Evolutionary conservation across 2,797 vertebrate species (phyloP).

Genomic region (Borostomias antarcticus): DNA sequence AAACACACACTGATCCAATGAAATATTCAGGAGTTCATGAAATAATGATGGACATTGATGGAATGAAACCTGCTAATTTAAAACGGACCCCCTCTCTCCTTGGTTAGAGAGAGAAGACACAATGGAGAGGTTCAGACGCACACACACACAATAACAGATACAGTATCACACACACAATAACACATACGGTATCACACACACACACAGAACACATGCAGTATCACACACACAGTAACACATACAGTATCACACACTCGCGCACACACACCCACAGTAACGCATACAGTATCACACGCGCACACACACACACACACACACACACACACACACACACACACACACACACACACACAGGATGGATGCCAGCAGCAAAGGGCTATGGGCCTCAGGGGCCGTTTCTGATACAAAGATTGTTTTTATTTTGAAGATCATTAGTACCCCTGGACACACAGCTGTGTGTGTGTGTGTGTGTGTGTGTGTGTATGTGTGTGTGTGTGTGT

Average conservation of each 20-base stretch:
- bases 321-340: no score
- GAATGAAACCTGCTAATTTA: slow-evolving; percentile 83
- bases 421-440: slow-evolving; percentile 12
- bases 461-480: not conserved
- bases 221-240: no score
- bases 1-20: slow-evolving; percentile 46
- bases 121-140: slow-evolving; percentile 12
- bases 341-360: slow-evolving; percentile 20
- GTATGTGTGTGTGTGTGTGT: slow-evolving; percentile 1
- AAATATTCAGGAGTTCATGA: slow-evolving; percentile 78
- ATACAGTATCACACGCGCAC: no score
- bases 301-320: no score
- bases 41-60: slow-evolving; percentile 83
- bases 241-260: no score
- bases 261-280: no score
- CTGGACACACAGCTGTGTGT: slow-evolving; percentile 14
- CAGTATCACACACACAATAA: no score
- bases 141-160: not conserved
- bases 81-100: slow-evolving; percentile 53
- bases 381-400: slow-evolving; percentile 42
- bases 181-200: no score
- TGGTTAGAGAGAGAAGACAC: slow-evolving; percentile 54
- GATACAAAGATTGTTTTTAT: slow-evolving; percentile 41
- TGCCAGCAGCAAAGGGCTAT: slow-evolving; percentile 34
- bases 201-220: not conserved